Evolutionary conservation across 1,140 invertebrate species (phyloP), one percentile per base, ranked within the genome.

Genomic region (Elysia chlorotica): DNA sequence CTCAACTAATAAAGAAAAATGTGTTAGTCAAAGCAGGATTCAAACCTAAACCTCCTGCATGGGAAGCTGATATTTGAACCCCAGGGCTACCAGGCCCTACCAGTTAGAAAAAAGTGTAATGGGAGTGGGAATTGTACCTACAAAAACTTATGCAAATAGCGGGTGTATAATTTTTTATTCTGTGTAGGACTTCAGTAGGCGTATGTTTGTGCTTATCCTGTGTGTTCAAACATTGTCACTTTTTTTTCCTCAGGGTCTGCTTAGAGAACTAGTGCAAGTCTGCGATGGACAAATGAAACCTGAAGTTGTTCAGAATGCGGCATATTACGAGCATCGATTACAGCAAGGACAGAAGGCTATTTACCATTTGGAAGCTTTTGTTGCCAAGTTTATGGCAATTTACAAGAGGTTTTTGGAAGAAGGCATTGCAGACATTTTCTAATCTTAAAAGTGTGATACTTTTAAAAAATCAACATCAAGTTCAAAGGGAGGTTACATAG

Each of bases 351-450:
- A 93, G 72, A 99, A 99, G 88, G 90, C 92, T n/a, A 98, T 99
- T 79, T 97, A 96, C 81, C 96, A 99, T 87, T 89, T 99, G 41
- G 97, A 99, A 89, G 96, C 96, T 23, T 99, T 99, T 90, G 92
- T 97, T 69, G 96, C 95, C 3, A 93, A 94, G 78, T 98, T 98
- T 87, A 99, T 99, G 97, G 91, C 92, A 30, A 92, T 97, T 76
- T 98, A 98, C 87, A 95, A 89, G 81, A 75, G 82, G 61, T 88
- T 87, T 70, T 65, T 86, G 23, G 86, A 87, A 57, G 85, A 86
- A 71, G 85, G 82, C 57, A 81, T 86, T 62, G 83, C 83, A 10
- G 85, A 86, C 28, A 74, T 86, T 10, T 86, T 86, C 66, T 86
- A 69, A 85, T 5, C n/a, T n/a, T n/a, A n/a, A n/a, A n/a, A n/a